Percentiles rank a stretch among this genome's conserved stretches.
Evolutionary conservation across 1,140 invertebrate species (phyloP).

Genomic region (Zaprionus capensis): DNA sequence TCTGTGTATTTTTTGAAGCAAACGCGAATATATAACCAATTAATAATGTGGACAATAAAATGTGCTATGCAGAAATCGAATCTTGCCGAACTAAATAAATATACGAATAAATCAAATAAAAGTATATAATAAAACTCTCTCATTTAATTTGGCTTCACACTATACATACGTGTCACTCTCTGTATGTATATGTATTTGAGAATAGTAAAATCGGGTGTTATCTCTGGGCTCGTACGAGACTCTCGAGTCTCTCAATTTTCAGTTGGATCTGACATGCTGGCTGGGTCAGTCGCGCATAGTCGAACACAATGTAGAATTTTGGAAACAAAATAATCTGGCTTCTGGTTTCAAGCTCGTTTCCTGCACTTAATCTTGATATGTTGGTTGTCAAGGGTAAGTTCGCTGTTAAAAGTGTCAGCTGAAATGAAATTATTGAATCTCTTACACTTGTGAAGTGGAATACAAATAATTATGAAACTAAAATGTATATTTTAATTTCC

Average conservation of each 20-base stretch:
- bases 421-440: not conserved
- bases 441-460: too few relatives aligned
- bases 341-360: not conserved
- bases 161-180: too few relatives aligned
- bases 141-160: not conserved
- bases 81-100: constrained; percentile 13
- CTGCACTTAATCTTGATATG: too few relatives aligned
- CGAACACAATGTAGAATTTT: not conserved
- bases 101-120: not conserved
- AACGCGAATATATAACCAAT: constrained; percentile 27
- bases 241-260: not conserved
- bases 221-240: not conserved
- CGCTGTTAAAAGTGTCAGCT: not conserved
- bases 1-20: constrained; percentile 66
- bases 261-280: not conserved
- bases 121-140: not conserved
- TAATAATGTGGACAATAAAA: constrained; percentile 62
- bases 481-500: not conserved
- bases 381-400: too few relatives aligned
- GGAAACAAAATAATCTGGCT: not conserved
- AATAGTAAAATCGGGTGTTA: too few relatives aligned
- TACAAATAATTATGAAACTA: not conserved
- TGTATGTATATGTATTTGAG: too few relatives aligned
- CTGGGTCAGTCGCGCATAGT: not conserved
- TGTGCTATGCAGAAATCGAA: constrained; percentile 38